Evolutionary conservation across 92 coral and sea anemone species (phyloP).

Genomic region (Chrysogorgia sp.): DNA sequence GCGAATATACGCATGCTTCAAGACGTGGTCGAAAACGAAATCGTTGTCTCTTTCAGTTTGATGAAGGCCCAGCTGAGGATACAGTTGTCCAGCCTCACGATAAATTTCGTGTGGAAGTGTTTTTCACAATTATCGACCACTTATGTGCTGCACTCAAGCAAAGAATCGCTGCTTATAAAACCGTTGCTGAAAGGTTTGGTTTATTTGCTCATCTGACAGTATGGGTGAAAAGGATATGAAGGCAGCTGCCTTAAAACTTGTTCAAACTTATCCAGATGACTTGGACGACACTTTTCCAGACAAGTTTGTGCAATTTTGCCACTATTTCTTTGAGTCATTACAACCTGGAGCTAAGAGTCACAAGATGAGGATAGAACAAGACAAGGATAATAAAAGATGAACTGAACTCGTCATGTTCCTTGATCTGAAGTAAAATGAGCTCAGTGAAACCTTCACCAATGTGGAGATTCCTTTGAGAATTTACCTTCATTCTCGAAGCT

Average conservation of each 20-base stretch:
- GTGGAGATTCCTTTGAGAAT: no score
- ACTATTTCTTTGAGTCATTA: slow-evolving; percentile 31
- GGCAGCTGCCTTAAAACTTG: slow-evolving; percentile 7
- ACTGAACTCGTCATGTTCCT: slow-evolving; percentile 14
- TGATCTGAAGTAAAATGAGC: slow-evolving; percentile 18
- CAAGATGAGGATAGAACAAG: slow-evolving; percentile 25
- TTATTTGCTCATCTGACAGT: neutral
- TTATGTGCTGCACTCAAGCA: slow-evolving; percentile 4
- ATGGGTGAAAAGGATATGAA: neutral
- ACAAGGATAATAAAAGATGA: slow-evolving; percentile 22
- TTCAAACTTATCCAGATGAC: slow-evolving; percentile 29
- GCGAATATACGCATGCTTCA: neutral
- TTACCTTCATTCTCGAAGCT: no score
- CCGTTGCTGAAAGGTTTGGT: slow-evolving; percentile 14
- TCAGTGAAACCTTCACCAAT: no score
- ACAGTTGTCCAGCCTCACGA: neutral
- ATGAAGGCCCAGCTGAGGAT: slow-evolving; percentile 13
- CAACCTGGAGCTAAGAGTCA: neutral
- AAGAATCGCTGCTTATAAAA: slow-evolving; percentile 21
- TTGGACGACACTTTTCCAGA: slow-evolving; percentile 29
- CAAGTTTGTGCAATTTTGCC: slow-evolving; percentile 16
- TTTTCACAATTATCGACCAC: no score
- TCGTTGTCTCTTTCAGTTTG: neutral
- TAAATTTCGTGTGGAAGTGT: no score
- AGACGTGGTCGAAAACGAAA: slow-evolving; percentile 4